A percentile compares a stretch with the other conserved stretches of the same genome.
phyloP scores from a whole-genome alignment of 1,140 invertebrate species.

The Drosophila watanabei region DNA sequence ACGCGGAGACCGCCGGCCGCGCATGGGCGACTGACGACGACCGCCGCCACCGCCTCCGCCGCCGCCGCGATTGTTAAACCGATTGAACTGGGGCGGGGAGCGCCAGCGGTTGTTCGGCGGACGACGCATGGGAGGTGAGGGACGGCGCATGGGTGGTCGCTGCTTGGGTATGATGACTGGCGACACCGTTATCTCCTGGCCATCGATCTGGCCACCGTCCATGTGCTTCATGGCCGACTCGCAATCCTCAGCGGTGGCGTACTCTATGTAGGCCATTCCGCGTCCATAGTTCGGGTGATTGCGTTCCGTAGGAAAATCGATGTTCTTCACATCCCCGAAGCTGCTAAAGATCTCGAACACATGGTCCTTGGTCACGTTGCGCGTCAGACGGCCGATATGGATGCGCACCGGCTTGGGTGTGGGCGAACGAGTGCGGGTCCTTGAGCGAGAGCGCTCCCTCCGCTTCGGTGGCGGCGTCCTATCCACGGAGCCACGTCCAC shows the following conservation, averaged over 20 bases:
- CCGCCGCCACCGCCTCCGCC: slow-evolving; percentile 56
- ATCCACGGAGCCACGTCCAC: slow-evolving; percentile 75
- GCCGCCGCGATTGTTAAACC: slow-evolving; percentile 75
- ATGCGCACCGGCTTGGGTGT: slow-evolving; percentile 95
- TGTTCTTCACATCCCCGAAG: slow-evolving; percentile 95
- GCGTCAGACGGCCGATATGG: slow-evolving; percentile 95
- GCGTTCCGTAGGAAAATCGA: slow-evolving; percentile 96
- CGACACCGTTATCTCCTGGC: slow-evolving; percentile 97
- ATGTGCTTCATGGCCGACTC: slow-evolving; percentile 99
- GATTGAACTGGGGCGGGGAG: slow-evolving; percentile 87
- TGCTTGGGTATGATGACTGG: slow-evolving; percentile 93
- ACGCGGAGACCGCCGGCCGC: slow-evolving; percentile 72
- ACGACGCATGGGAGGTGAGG: slow-evolving; percentile 88
- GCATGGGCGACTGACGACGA: slow-evolving; percentile 69
- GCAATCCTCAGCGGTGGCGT: slow-evolving; percentile 96
- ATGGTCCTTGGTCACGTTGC: slow-evolving; percentile 97
- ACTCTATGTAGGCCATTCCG: slow-evolving; percentile 98
- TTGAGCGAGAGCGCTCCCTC: slow-evolving; percentile 87
- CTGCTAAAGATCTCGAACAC: slow-evolving; percentile 97
- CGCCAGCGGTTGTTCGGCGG: slow-evolving; percentile 88
- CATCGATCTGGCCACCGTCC: slow-evolving; percentile 98
- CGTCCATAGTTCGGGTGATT: slow-evolving; percentile 93
- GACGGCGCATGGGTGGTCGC: slow-evolving; percentile 88
- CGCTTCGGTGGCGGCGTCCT: slow-evolving; percentile 72
- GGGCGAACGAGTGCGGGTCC: slow-evolving; percentile 92